Base-by-base conservation (phyloP, 1,140 invertebrate genomes). In the Plectrocnemia conspersa region DNA sequence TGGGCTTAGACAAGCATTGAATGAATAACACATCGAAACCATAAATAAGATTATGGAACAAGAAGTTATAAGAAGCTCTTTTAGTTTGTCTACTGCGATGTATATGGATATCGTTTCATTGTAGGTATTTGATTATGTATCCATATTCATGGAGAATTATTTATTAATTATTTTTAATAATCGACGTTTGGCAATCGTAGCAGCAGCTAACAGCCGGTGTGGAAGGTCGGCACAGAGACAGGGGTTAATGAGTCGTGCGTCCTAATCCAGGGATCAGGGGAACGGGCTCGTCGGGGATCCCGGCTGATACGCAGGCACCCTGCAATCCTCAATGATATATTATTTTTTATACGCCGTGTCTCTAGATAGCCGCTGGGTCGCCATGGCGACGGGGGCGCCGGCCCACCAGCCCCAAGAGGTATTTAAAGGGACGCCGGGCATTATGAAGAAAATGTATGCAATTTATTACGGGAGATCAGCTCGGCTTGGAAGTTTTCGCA, bases 311-410 rank as follows among this genome's bases (percentile, higher is more conserved):
- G 54, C 54, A 24, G 45, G 45, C 24, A 24, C 45, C 54, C 58
- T 57, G 59, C 59, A 61, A 61, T 61, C 59, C 59, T 57, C 59
- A 57, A 54, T 61, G 59, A 61, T 61, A 61, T 61, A 61, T 61
- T 61, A 61, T 61, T 61, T 57, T 61, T 61, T 61, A 61, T 61
- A 57, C 54, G 35, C 50, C 44, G 54, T 46, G 59, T 56, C 52
- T 56, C 59, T 52, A 56, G 59, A 61, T 61, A 61, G 54, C 49
- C 45, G 11, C 7, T 21, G 44, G 35, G 45, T 41, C 21, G 32
- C 25, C 33, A 52, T 52, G 38, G 50, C 25, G 13, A 42, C 50
- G 38, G 35, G 3, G 13, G 24, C 33, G 16, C 47, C 19, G 15
- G 22, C 27, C 46, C 27, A 33, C 46, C 27, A 6, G 18, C 35